These are phyloP conservation scores for Catocala sponsa DNA, from an alignment of 2,888 invertebrate genomes.

Conservation along the genomic window DNA sequence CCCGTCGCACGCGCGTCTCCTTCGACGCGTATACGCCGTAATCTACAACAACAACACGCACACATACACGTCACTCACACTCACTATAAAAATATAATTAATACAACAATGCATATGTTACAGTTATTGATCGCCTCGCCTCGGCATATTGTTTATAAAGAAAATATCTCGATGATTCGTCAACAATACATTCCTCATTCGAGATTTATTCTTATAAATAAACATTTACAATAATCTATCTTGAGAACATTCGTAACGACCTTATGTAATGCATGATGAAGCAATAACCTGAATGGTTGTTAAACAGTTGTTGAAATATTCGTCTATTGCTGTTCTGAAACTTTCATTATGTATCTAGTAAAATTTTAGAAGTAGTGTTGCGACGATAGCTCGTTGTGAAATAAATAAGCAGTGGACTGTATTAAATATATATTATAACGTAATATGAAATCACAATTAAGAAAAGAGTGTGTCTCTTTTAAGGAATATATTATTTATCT, in stretches of 20 bases:
- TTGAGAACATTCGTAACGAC: constrained; percentile 6
- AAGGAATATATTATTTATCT: no score
- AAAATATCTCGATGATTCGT: constrained; percentile 17
- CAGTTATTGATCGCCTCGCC: background rate
- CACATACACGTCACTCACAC: constrained; percentile 30
- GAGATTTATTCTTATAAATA: constrained; percentile 12
- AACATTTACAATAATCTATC: constrained; percentile 3
- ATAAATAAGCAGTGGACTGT: no score
- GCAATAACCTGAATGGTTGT: no score
- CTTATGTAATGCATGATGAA: background rate
- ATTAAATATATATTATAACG: no score
- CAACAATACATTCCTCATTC: constrained; percentile 16
- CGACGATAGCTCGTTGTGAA: no score
- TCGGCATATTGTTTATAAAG: constrained; percentile 9
- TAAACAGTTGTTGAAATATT: no score
- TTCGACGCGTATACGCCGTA: constrained; percentile 82
- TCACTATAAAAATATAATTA: constrained; percentile 7
- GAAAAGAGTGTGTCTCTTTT: no score
- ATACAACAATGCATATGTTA: constrained; percentile 9
- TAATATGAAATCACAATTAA: no score
- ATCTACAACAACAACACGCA: constrained; percentile 57
- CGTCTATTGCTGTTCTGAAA: no score
- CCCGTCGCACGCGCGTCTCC: constrained; percentile 77
- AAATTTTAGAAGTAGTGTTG: no score
- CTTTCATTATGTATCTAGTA: no score